These are phyloP conservation scores for Anoplophora glabripennis DNA, from an alignment of 1,140 invertebrate genomes.

Conservation along the genomic window DNA sequence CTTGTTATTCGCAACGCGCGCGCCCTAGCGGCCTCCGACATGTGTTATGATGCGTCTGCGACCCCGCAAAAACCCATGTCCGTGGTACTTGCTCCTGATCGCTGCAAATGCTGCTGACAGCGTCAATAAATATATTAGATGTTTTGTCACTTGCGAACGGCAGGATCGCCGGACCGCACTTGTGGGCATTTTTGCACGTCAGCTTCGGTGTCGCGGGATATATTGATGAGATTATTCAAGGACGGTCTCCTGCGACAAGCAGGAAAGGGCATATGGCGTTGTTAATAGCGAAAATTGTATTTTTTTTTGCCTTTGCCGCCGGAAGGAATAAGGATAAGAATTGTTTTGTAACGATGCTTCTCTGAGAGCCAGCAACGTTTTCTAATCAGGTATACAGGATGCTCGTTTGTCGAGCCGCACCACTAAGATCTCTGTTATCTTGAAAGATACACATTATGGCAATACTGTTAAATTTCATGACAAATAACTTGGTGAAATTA, in stretches of 20 bases:
- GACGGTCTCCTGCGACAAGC: not conserved
- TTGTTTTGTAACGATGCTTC: too few relatives aligned
- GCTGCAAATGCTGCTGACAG: slow-evolving; percentile 9
- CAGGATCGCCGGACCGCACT: not conserved
- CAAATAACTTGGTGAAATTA: too few relatives aligned
- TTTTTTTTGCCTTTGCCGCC: too few relatives aligned
- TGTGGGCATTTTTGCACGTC: slow-evolving; percentile 2
- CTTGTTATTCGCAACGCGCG: slow-evolving; percentile 6
- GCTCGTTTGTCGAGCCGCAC: too few relatives aligned
- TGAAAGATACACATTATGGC: too few relatives aligned
- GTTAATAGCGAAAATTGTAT: too few relatives aligned
- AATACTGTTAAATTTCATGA: too few relatives aligned
- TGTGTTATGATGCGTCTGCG: slow-evolving; percentile 8
- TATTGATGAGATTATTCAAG: slow-evolving; percentile 5
- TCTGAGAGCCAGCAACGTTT: too few relatives aligned
- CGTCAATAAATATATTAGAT: slow-evolving; percentile 11
- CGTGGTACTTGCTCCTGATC: slow-evolving; percentile 1
- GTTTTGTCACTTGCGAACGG: slow-evolving; percentile 1
- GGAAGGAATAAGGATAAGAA: too few relatives aligned
- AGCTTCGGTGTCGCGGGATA: not conserved
- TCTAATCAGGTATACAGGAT: too few relatives aligned
- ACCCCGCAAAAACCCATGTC: slow-evolving; percentile 4
- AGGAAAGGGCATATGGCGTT: too few relatives aligned
- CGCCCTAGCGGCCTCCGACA: not conserved
- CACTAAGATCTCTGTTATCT: too few relatives aligned